Base-by-base conservation (phyloP, 2,113 vertebrate genomes). In the Oryctolagus cuniculus region DNA sequence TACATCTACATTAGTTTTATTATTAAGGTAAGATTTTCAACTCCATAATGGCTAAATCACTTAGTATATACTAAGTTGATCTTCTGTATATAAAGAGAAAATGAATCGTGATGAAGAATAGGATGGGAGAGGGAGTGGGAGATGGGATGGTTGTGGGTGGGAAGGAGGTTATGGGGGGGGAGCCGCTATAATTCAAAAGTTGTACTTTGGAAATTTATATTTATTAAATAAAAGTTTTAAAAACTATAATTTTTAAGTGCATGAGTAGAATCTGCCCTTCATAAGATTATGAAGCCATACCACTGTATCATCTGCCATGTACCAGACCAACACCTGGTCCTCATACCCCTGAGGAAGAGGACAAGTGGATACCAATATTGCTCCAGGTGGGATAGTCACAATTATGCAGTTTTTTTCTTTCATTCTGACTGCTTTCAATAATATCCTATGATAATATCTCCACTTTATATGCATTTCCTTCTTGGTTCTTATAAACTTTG, bases 321-420 rank as follows among this genome's bases (percentile, higher is more conserved):
- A 11, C 15, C 19, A 55, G 7, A 10, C 51, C 36, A 24, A 22
- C 6, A 11, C 17, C 66, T 29, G 58, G 19, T 24, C 10, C 6
- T 0, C 6, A 0, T 9, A 36, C 6, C 63, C 69, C 21, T 0
- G 10, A 16, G 36, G 58, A 55, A 9, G 16, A 67, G 38, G 24
- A 19, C 38, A 22, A 34, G 15, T 25, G 4, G 9, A 44, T 38
- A 55, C 34, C 27, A 11, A 31, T 2, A 4, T n/a, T 6, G 4
- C 63, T 44, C 8, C 22, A 7, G 34, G 36, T 9, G 0, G 25
- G 27, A 1, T 2, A 25, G 2, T 22, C 15, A 44, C 63, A 44
- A 22, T 88, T 51, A 44, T 10, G 2, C 2, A 38, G 69, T 1
- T 34, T 63, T 55, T 25, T 36, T 66, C 63, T 27, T 24, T 29